Base-by-base conservation (phyloP, 2,113 vertebrate species). In the Oryzias celebensis region DNA sequence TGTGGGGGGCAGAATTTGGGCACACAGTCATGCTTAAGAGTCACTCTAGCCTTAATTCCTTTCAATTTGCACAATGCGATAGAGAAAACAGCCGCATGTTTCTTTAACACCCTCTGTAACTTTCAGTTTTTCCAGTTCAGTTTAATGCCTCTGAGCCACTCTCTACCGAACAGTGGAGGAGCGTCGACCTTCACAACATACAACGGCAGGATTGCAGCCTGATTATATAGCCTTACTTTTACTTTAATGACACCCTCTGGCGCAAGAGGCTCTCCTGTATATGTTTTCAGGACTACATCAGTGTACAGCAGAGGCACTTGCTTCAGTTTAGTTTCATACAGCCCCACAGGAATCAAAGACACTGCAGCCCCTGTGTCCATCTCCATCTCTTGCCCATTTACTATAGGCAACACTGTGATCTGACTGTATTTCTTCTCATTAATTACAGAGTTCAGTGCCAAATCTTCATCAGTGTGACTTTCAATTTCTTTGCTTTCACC, bases 41-140 rank as follows among this genome's bases (percentile, higher is more conserved):
- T 50, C n/a, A 61, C 2, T 41, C 26, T 61, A 1, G 28, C 46
- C 16, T 50, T 22, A 36, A 50, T 22, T 23, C 46, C 18, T 14
- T 7, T 49, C 18, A 61, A 15, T 2, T 14, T 23, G 18, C 58
- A 31, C 8, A 50, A 15, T 4, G 1, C 15, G 2, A 2, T 44
- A 44, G 28, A 14, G 45, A 61, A 61, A 50, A 50, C 4, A 5
- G 45, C 47, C 3, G 45, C 31, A 16, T 23, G 26, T 17, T 7
- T 41, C 28, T 1, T 50, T 41, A 60, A 49, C 26, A 6, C 47
- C 7, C 4, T 20, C 23, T 50, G 46, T 8, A 0, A 17, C 3
- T 41, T 1, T 12, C 4, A 61, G n/a, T 61, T 46, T 61, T 23
- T 61, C 48, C 22, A 62, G 20, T 62, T 62, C 0, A 62, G 59